Evolutionary conservation across 1,140 invertebrate species (phyloP), one percentile per base, ranked within the genome.

Genomic region (Micrasema longulum): DNA sequence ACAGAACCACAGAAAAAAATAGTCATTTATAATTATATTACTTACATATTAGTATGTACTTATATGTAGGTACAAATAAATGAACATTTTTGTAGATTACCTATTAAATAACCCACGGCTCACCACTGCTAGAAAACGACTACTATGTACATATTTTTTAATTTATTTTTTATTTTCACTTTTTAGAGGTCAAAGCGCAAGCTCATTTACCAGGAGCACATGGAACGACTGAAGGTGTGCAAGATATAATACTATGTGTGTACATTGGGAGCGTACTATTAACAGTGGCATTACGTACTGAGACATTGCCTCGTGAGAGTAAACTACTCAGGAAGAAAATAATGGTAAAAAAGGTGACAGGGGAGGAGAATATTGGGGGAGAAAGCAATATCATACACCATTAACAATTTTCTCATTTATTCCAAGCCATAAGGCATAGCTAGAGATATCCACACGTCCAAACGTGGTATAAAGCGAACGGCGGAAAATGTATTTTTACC

Each of bases 401-500:
- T 76, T 76, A 76, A 72, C 74, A 76, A 76, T 76, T 76, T 76
- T 72, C 70, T 76, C 74, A 76, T 76, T 76, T 76, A 76, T 76
- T 76, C 74, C 74, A 47, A 68, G 64, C 74, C 66, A 76, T 76
- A 72, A 72, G 71, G 70, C 71, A 60, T 52, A 57, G 52, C 69
- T 45, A 63, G 50, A 63, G 63, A 68, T 68, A 50, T 47, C 26
- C 65, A 23, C 65, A 52, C 55, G 64, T 75, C 62, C 36, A 16
- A 48, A n/a, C n/a, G n/a, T n/a, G n/a, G n/a, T n/a, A n/a, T n/a
- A n/a, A n/a, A n/a, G n/a, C n/a, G n/a, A n/a, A n/a, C n/a, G n/a
- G n/a, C n/a, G n/a, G n/a, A n/a, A n/a, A n/a, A n/a, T n/a, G n/a
- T n/a, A n/a, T n/a, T n/a, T n/a, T n/a, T n/a, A n/a, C n/a, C n/a